Conservation (phyloP, 2,113 vertebrate species). For the Balaeniceps rex region DNA sequence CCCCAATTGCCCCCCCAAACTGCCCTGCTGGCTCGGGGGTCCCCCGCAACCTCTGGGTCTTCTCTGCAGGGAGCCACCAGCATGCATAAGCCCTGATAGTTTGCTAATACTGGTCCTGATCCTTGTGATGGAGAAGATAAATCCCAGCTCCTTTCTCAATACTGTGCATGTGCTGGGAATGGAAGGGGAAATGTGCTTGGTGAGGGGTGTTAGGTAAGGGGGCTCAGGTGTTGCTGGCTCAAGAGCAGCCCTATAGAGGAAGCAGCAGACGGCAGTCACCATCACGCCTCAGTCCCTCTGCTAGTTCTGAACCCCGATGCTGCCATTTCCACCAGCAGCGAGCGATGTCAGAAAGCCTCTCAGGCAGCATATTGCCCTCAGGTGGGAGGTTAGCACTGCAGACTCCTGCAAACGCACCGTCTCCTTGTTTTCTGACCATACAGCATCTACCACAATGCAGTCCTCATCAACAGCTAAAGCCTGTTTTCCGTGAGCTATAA, state of each 20-base stretch:
- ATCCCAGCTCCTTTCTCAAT: not conserved
- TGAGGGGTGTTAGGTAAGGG: not conserved
- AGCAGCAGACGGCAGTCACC: not conserved
- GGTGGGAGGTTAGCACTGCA: not conserved
- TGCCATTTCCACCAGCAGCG: not conserved
- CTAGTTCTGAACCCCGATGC: accelerated
- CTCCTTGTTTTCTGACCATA: not conserved
- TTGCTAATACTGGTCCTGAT: not conserved
- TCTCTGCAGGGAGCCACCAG: not conserved
- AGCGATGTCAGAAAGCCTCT: not conserved
- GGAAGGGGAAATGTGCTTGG: not conserved
- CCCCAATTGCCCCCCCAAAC: not conserved
- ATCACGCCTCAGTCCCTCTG: accelerated
- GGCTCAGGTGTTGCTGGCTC: not conserved
- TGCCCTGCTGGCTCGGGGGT: not conserved
- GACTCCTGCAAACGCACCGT: not conserved
- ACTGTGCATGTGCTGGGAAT: accelerated
- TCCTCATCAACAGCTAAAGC: not conserved
- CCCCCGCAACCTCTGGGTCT: accelerated
- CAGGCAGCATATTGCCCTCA: not conserved
- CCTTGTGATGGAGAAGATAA: not conserved
- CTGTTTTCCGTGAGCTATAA: accelerated
- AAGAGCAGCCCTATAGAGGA: not conserved
- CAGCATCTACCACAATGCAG: not conserved
- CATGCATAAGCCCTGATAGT: not conserved